phyloP scores from a whole-genome alignment of 2,797 vertebrate genomes.

The Enoplosus armatus region DNA sequence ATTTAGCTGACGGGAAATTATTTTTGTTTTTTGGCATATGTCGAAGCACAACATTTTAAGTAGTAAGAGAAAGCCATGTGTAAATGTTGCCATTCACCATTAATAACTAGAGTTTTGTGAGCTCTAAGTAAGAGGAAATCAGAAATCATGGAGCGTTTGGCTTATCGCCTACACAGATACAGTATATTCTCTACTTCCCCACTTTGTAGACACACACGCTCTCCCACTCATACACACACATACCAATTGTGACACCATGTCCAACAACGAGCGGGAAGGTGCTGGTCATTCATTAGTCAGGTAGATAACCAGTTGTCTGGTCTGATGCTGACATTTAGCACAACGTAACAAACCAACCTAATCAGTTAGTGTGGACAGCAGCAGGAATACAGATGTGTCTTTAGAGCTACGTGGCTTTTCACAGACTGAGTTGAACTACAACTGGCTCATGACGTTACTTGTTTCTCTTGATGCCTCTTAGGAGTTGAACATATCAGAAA shows the following conservation, averaged over 20 bases:
- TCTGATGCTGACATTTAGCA: conserved; percentile 64
- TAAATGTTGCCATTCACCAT: too few species aligned
- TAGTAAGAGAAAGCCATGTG: too few species aligned
- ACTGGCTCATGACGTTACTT: not conserved
- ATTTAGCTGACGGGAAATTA: not conserved
- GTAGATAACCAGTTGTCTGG: too few species aligned
- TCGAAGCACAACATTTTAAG: too few species aligned
- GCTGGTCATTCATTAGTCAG: too few species aligned
- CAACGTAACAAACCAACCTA: too few species aligned
- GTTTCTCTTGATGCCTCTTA: not conserved
- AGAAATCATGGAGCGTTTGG: not conserved
- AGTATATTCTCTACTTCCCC: not conserved
- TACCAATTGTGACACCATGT: not conserved
- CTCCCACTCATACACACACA: not conserved
- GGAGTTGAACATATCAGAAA: not conserved
- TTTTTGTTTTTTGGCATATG: too few species aligned
- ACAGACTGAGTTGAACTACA: conserved; percentile 1
- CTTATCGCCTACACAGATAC: not conserved
- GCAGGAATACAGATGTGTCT: conserved; percentile 21
- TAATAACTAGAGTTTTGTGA: not conserved
- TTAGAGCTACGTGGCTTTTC: not conserved
- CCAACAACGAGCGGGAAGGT: conserved; percentile 41
- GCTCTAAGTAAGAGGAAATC: not conserved
- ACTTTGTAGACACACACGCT: not conserved
- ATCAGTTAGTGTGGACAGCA: conserved; percentile 38